phyloP scores from a whole-genome alignment of 2,113 vertebrate species.

The Podocnemis expansa region DNA sequence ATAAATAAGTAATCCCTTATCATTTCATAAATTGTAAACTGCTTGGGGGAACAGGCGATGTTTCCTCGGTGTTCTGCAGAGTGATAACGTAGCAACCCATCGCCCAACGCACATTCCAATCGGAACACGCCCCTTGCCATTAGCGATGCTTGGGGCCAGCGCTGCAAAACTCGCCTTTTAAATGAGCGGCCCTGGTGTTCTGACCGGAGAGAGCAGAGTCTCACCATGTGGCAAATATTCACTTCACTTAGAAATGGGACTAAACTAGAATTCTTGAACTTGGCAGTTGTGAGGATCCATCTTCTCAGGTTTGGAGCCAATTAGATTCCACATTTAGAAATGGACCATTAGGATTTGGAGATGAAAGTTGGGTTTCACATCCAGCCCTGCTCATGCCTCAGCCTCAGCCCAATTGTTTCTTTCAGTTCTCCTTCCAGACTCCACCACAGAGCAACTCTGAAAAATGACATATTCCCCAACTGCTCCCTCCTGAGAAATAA shows the following conservation, averaged over 20 bases:
- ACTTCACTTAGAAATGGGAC: fast-evolving
- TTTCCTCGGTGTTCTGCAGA: not conserved
- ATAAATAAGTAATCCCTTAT: not conserved
- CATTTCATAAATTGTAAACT: not conserved
- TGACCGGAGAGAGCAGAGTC: not conserved
- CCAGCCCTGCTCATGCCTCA: not conserved
- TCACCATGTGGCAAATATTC: not conserved
- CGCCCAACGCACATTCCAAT: too few relatives aligned
- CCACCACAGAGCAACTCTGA: not conserved
- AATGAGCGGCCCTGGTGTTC: too few relatives aligned
- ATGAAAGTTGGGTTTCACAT: not conserved
- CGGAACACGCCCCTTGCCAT: too few relatives aligned
- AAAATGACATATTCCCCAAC: not conserved
- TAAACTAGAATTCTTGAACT: not conserved
- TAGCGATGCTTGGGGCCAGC: too few relatives aligned
- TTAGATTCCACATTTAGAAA: not conserved
- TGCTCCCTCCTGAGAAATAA: not conserved
- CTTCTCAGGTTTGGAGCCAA: not conserved
- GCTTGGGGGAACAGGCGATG: not conserved
- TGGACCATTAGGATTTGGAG: not conserved
- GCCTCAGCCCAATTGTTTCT: not conserved
- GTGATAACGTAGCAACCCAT: too few relatives aligned
- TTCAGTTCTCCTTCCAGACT: not conserved
- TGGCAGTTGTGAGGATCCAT: fast-evolving
- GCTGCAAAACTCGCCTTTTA: too few relatives aligned